Evolutionary conservation across 2,888 invertebrate genomes (phyloP), one percentile per base, ranked within the genome.

Genomic region (Chloromyia formosa): DNA sequence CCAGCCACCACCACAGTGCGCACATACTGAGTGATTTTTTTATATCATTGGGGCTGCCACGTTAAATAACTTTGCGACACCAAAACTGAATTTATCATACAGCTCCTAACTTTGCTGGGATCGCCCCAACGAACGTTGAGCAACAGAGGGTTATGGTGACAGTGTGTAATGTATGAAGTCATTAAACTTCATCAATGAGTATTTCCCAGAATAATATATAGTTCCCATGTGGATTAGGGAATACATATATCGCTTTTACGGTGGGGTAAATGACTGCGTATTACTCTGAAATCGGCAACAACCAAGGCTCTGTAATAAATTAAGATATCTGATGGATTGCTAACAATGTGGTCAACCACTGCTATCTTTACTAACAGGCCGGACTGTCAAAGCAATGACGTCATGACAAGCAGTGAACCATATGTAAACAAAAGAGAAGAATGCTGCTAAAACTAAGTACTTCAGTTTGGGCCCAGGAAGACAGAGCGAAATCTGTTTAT

Each of bases 121-220:
- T 10, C 40, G 10, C 20, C 42, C 42, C 40, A 42, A 64, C 18
- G 49, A 3, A 49, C 16, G 18, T 42, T 18, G 23, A 18, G 16
- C 62, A 23, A 42, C 16, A 27, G 58, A n/a, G 58, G 27, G 58
- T 20, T 22, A 18, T 18, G 62, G 16, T 42, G 62, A 42, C 20
- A 18, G 62, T 16, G 40, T 64, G 18, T 7, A 3, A 49, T 49
- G 3, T 49, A 49, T 16, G 18, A 18, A 64, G 62, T 64, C 62
- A 64, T 64, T 64, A 64, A 64, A 64, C 62, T 64, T 64, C 16
- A 42, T 42, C 62, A 64, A 64, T 64, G 62, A 42, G 40, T 42
- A 42, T 18, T 42, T 42, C 9, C 12, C 42, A 49, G 16, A 12
- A 49, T 49, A n/a, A 5, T 49, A 35, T 7, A 12, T 2, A 12